Conservation (phyloP, 1,140 invertebrate genomes). For the Pissodes strobi region DNA sequence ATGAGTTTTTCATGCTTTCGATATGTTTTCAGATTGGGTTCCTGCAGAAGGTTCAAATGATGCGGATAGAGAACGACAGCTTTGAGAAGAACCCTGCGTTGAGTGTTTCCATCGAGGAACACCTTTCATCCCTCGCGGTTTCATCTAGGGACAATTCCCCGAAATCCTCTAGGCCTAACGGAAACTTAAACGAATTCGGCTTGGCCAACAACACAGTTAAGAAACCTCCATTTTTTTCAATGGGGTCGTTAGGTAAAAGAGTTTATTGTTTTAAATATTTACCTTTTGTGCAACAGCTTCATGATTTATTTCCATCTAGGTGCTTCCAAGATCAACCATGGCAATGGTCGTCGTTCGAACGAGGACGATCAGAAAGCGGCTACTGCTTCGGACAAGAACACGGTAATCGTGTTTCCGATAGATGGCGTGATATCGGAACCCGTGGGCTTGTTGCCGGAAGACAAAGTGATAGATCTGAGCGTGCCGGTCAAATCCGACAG, state of each 20-base stretch:
- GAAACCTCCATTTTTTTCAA: constrained; percentile 25
- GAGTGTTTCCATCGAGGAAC: constrained; percentile 39
- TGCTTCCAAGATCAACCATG: not conserved
- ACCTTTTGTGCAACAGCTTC: no score
- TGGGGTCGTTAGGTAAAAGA: constrained; percentile 36
- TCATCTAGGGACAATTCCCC: constrained; percentile 43
- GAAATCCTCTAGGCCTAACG: constrained; percentile 36
- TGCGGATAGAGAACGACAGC: constrained; percentile 37
- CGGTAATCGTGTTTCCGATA: constrained; percentile 72
- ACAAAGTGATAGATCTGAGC: constrained; percentile 62
- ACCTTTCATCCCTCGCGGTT: constrained; percentile 40
- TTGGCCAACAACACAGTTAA: not conserved
- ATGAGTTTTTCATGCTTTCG: no score
- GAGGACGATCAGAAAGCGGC: not conserved
- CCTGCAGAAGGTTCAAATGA: constrained; percentile 55
- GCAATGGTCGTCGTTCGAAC: not conserved
- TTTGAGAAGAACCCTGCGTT: constrained; percentile 35
- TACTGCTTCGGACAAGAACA: constrained; percentile 10
- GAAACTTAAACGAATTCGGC: constrained; percentile 7
- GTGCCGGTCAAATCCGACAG: constrained; percentile 33
- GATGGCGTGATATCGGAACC: constrained; percentile 61
- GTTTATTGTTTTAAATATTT: no score
- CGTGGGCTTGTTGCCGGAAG: constrained; percentile 72
- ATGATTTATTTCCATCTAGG: no score
- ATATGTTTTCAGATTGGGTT: constrained; percentile 57